These are phyloP conservation scores for Clarias batrachus DNA, from an alignment of 2,113 vertebrate species.

Conservation along the genomic window DNA sequence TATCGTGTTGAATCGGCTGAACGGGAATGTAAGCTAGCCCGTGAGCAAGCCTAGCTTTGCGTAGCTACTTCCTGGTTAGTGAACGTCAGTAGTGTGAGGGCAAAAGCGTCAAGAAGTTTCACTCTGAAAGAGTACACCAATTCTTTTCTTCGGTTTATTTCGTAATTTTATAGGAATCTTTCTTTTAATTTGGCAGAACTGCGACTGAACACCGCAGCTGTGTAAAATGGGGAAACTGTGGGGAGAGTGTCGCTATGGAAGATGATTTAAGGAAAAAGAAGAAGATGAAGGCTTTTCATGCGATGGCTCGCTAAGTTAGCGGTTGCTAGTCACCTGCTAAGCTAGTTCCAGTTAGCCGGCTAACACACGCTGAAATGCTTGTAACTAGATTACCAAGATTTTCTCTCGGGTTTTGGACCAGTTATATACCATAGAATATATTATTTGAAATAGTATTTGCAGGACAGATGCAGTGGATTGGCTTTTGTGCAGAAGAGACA, in stretches of 20 bases:
- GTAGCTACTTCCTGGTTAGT: conserved; percentile 54
- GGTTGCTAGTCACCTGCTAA: neutral
- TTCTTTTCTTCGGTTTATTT: neutral
- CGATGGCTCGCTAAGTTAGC: conserved; percentile 42
- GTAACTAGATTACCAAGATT: conserved; percentile 30
- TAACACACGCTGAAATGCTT: conserved; percentile 37
- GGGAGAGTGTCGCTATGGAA: neutral
- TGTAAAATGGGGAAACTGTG: neutral
- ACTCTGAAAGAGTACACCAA: neutral
- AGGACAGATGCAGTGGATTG: conserved; percentile 20
- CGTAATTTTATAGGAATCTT: neutral
- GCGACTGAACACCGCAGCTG: neutral
- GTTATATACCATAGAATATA: neutral
- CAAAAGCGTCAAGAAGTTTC: conserved; percentile 52
- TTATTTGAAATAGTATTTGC: neutral
- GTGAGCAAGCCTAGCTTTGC: neutral
- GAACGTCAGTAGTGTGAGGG: conserved; percentile 38
- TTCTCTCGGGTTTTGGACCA: neutral
- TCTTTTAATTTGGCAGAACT: no score
- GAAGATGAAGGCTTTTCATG: conserved; percentile 7
- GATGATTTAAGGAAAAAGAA: conserved; percentile 14
- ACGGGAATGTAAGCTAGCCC: neutral
- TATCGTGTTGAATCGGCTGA: conserved; percentile 46
- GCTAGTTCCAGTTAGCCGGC: conserved; percentile 14
- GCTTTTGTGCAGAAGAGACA: neutral